Percentiles rank a stretch among this genome's conserved stretches.
Conservation (phyloP, 2,797 vertebrate genomes). For the Jordanella pulchra region DNA sequence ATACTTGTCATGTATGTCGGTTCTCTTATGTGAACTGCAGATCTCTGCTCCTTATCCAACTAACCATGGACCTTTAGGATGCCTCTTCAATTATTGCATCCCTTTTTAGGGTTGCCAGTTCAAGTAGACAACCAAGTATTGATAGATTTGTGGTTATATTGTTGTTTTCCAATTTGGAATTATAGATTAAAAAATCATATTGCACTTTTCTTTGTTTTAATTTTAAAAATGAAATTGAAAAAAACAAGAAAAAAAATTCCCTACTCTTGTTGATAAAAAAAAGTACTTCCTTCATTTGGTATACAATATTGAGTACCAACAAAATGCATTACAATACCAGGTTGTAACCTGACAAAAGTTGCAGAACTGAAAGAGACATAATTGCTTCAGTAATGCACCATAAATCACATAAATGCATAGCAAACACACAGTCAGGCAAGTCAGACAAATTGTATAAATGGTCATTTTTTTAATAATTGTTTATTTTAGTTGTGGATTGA, state of each 20-base stretch:
- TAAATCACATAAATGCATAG: slow-evolving; percentile 4
- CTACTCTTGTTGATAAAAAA: no score
- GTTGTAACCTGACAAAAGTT: background rate
- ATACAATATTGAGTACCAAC: background rate
- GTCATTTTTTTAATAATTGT: no score
- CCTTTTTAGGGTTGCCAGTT: background rate
- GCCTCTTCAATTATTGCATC: background rate
- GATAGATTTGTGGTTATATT: background rate
- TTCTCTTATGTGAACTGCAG: background rate
- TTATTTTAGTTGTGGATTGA: slow-evolving; percentile 19
- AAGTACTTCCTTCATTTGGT: no score
- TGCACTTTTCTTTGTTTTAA: no score
- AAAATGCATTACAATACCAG: background rate
- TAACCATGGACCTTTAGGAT: background rate
- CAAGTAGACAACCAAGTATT: background rate
- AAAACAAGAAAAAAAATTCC: no score
- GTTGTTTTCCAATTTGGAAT: background rate
- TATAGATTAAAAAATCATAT: background rate
- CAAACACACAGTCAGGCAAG: slow-evolving; percentile 20
- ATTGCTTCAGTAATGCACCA: slow-evolving; percentile 26
- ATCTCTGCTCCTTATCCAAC: no score
- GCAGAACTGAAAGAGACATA: slow-evolving; percentile 21
- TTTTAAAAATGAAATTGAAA: no score
- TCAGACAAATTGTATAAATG: no score
- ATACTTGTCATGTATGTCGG: background rate